Evolutionary conservation across 2,113 vertebrate genomes (phyloP).

Genomic region (Fulica atra): DNA sequence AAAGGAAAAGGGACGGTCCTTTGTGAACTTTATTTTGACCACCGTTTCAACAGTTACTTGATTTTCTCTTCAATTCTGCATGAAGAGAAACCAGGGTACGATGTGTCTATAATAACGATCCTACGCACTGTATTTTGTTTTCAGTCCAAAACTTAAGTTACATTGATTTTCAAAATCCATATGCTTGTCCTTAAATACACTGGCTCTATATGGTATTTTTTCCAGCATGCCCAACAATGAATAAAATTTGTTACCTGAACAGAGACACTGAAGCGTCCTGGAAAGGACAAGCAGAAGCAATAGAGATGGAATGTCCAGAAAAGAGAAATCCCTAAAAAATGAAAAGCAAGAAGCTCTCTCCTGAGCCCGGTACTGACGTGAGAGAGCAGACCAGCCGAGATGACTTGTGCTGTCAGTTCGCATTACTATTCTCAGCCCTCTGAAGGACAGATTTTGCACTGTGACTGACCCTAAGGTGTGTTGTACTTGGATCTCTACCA

Average conservation of each 20-base stretch:
- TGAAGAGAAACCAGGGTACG: slow-evolving; percentile 81
- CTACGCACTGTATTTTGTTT: background rate
- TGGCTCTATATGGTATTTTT: background rate
- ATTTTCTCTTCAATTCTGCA: slow-evolving; percentile 78
- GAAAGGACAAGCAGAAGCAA: slow-evolving; percentile 77
- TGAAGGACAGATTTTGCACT: background rate
- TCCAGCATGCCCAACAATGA: slow-evolving; percentile 69
- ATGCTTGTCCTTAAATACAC: background rate
- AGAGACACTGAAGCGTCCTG: slow-evolving; percentile 78
- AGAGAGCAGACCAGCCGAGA: slow-evolving; percentile 71
- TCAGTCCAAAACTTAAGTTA: background rate
- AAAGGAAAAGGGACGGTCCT: slow-evolving; percentile 68
- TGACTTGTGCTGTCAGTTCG: slow-evolving; percentile 77
- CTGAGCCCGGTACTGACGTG: slow-evolving; percentile 80
- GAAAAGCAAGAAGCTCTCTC: slow-evolving; percentile 78
- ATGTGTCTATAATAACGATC: background rate
- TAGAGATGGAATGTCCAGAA: slow-evolving; percentile 79
- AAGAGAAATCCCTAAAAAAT: slow-evolving; percentile 79
- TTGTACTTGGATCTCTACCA: slow-evolving; percentile 20
- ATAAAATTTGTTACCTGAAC: slow-evolving; percentile 78
- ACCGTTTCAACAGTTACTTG: slow-evolving; percentile 75
- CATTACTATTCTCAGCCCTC: background rate
- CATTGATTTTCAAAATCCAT: background rate
- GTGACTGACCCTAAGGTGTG: background rate
- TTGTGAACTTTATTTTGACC: slow-evolving; percentile 77